Evolutionary conservation across 1,140 invertebrate genomes (phyloP).

Genomic region (Rhizoglyphus robini): DNA sequence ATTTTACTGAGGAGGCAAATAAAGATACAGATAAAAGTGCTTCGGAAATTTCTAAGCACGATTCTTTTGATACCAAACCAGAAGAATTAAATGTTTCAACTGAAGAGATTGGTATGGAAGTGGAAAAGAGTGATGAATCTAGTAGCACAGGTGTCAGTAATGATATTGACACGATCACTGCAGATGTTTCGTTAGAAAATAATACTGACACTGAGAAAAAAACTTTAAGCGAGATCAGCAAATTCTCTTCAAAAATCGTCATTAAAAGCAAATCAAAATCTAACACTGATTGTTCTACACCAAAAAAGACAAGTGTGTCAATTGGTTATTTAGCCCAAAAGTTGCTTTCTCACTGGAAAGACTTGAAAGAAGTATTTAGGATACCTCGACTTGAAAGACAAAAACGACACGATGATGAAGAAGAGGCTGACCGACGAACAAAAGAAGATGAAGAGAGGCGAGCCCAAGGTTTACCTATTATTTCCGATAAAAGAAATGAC

Average conservation of each 20-base stretch:
- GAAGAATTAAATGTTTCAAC: too few relatives aligned
- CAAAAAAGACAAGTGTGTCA: slow-evolving; percentile 3
- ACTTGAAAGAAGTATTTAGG: slow-evolving; percentile 72
- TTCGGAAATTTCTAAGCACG: too few relatives aligned
- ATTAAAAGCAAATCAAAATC: slow-evolving; percentile 5
- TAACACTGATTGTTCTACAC: not conserved
- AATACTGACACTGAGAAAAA: not conserved
- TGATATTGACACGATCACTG: not conserved
- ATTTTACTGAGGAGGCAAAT: not conserved
- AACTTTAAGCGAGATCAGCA: not conserved
- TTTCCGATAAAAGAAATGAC: not conserved
- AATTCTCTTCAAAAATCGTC: slow-evolving; percentile 13
- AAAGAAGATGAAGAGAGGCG: slow-evolving; percentile 22
- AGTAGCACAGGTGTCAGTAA: not conserved
- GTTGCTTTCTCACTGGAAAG: slow-evolving; percentile 44
- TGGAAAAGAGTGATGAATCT: not conserved
- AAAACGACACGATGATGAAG: slow-evolving; percentile 81
- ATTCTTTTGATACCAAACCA: too few relatives aligned
- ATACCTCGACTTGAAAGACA: slow-evolving; percentile 89
- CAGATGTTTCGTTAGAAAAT: too few relatives aligned
- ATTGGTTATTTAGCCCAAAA: slow-evolving; percentile 17
- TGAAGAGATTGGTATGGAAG: too few relatives aligned
- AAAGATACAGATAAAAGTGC: not conserved
- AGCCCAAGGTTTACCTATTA: slow-evolving; percentile 8
- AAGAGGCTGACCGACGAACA: slow-evolving; percentile 48